These are phyloP conservation scores for Periparus ater DNA, from an alignment of 2,797 vertebrate genomes.

Conservation along the genomic window DNA sequence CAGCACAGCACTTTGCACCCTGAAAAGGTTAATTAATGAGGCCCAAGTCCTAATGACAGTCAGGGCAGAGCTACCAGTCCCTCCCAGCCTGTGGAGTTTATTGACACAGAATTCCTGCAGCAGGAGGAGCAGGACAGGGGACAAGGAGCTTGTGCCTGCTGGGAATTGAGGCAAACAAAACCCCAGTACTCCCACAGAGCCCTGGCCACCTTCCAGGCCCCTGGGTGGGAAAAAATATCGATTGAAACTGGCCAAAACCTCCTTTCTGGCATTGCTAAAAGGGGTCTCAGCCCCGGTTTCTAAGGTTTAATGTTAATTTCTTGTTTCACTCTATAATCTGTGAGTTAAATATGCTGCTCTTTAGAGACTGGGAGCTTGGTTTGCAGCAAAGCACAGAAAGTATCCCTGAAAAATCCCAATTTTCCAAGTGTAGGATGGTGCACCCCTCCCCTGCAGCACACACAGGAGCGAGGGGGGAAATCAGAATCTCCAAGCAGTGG, in stretches of 20 bases:
- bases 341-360: not conserved
- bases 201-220: not conserved
- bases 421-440: not conserved
- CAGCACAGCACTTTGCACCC: not conserved
- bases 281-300: not conserved
- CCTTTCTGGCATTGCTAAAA: not conserved
- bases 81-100: not conserved
- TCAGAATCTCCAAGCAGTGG: no score
- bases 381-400: not conserved
- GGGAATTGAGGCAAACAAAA: not conserved
- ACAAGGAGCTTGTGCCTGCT: not conserved
- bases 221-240: not conserved
- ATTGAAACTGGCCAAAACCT: not conserved
- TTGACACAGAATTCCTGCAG: not conserved
- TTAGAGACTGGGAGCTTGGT: fast-evolving
- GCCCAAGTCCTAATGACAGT: not conserved
- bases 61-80: not conserved
- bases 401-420: not conserved
- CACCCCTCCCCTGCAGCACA: not conserved
- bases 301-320: not conserved
- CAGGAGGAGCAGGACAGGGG: not conserved
- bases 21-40: not conserved
- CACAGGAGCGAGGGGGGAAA: not conserved
- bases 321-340: not conserved
- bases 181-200: not conserved